Evolutionary conservation across 1,140 invertebrate species (phyloP).

Genomic region (Hylyphantes graminicola): DNA sequence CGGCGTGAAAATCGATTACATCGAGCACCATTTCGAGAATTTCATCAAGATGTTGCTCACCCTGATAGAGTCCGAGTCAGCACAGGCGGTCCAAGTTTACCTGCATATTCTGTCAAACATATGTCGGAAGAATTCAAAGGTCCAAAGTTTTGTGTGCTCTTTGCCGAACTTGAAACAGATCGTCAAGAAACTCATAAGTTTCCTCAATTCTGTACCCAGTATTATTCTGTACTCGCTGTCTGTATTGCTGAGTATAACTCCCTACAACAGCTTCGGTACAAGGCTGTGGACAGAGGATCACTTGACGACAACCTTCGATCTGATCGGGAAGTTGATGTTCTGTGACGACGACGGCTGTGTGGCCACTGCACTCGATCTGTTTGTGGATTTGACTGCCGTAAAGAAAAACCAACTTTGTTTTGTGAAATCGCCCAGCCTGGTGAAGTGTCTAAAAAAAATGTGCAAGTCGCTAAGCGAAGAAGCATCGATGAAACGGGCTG

Average conservation of each 20-base stretch:
- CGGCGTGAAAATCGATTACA: constrained; percentile 39
- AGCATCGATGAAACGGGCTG: background rate
- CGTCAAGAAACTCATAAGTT: constrained; percentile 28
- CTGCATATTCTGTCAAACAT: constrained; percentile 42
- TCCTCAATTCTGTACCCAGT: constrained; percentile 7
- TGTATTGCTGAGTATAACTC: constrained; percentile 36
- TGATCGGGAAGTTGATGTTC: constrained; percentile 33
- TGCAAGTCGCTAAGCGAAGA: background rate
- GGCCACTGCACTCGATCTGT: constrained; percentile 40
- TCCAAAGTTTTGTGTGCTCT: constrained; percentile 31
- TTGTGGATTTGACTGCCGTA: constrained; percentile 24
- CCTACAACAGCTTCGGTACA: constrained; percentile 11
- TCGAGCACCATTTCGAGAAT: constrained; percentile 52
- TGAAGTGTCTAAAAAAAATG: constrained; percentile 19
- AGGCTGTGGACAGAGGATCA: constrained; percentile 52
- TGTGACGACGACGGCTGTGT: constrained; percentile 25
- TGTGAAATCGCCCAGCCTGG: background rate
- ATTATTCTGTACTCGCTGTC: constrained; percentile 36
- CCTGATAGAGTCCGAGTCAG: constrained; percentile 42
- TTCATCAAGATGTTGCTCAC: constrained; percentile 39
- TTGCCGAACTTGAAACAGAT: constrained; percentile 32
- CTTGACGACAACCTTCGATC: constrained; percentile 36
- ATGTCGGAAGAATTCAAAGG: constrained; percentile 31
- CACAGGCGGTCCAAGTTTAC: constrained; percentile 18
- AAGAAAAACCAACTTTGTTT: constrained; percentile 9